Conservation (phyloP, 1,140 invertebrate species). For the Drosophila biarmipes region DNA sequence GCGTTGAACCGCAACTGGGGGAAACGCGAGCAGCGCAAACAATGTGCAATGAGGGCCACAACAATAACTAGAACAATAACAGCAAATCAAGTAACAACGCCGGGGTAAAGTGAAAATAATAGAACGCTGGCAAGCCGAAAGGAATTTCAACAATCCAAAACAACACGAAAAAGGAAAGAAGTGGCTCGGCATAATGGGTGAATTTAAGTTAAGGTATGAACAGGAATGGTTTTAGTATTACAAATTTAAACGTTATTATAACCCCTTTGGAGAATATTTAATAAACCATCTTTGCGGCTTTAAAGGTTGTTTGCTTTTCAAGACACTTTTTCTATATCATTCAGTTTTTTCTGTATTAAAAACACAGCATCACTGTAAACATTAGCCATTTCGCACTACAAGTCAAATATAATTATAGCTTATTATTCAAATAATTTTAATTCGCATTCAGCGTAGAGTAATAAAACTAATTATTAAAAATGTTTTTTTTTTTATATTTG, state of each 20-base stretch:
- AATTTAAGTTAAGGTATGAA: not conserved
- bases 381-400: not conserved
- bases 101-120: constrained; percentile 44
- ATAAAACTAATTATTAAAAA: no score
- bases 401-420: not conserved
- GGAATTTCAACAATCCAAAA: constrained; percentile 37
- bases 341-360: no score
- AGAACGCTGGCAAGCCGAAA: constrained; percentile 40
- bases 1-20: constrained; percentile 74
- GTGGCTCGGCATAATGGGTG: not conserved
- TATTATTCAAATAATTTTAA: not conserved
- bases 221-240: not conserved
- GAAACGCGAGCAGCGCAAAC: constrained; percentile 72
- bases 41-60: constrained; percentile 49
- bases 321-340: no score
- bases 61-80: constrained; percentile 43
- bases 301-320: not conserved
- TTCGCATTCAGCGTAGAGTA: not conserved
- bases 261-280: no score
- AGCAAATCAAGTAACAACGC: constrained; percentile 62
- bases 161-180: constrained; percentile 1
- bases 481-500: no score
- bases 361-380: not conserved
- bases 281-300: no score
- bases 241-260: not conserved